Evolutionary conservation across 2,113 vertebrate genomes (phyloP).

Genomic region (Antennarius striatus): DNA sequence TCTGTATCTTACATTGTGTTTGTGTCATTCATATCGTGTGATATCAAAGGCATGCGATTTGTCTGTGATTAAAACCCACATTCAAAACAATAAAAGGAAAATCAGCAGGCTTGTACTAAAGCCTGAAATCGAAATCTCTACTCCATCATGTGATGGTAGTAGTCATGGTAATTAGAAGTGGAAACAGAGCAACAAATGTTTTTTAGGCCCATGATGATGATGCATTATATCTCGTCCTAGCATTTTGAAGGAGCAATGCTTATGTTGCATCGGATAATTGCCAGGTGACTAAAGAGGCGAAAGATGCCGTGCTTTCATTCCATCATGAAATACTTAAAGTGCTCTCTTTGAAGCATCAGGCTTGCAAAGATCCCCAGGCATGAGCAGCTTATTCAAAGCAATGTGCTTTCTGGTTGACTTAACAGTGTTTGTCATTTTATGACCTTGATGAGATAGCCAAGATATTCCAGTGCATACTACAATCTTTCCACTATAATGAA

Average conservation of each 20-base stretch:
- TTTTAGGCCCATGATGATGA: background rate
- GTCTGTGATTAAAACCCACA: background rate
- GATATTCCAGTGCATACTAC: conserved; percentile 22
- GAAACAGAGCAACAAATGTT: background rate
- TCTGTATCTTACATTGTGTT: background rate
- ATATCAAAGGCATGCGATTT: background rate
- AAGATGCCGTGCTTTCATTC: conserved; percentile 7
- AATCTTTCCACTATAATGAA: conserved; percentile 16
- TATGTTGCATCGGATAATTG: background rate
- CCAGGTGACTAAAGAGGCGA: background rate
- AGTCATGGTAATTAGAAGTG: background rate
- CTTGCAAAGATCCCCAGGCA: background rate
- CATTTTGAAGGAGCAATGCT: conserved; percentile 5
- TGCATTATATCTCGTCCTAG: too few relatives aligned
- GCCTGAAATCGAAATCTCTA: conserved; percentile 1
- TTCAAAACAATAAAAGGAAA: background rate
- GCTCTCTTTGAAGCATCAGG: conserved; percentile 13
- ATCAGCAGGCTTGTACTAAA: background rate
- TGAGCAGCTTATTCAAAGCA: conserved; percentile 28
- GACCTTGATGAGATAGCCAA: conserved; percentile 28
- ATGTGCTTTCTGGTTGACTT: background rate
- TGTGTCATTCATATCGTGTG: background rate
- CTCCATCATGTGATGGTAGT: conserved; percentile 6
- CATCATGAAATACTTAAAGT: conserved; percentile 35
- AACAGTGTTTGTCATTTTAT: conserved; percentile 30